Conservation (phyloP, 2,888 invertebrate genomes). For the Cerastis leucographa region DNA sequence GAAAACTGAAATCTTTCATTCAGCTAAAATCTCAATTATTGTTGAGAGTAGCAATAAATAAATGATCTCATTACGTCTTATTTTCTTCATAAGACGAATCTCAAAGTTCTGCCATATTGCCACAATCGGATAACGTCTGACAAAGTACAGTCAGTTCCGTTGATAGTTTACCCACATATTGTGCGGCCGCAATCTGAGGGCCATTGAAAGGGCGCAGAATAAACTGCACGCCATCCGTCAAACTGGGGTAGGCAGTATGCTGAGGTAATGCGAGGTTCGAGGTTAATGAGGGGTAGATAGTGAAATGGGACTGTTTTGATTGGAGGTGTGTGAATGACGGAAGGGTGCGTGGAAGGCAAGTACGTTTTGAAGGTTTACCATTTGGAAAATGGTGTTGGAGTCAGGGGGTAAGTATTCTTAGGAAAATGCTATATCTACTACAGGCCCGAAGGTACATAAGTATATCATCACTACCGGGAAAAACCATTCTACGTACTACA, state of each 20-base stretch:
- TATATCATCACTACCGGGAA: neutral
- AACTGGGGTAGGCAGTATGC: constrained; percentile 3
- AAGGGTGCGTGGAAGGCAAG: neutral
- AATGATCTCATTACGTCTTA: constrained; percentile 9
- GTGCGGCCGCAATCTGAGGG: constrained; percentile 45
- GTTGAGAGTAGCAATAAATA: neutral
- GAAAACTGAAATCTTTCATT: neutral
- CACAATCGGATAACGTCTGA: constrained; percentile 60
- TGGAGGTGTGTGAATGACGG: constrained; percentile 9
- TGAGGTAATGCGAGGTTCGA: constrained; percentile 17
- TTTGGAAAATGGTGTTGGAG: neutral
- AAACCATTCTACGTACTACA: neutral
- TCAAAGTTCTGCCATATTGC: neutral
- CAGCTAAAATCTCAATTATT: neutral
- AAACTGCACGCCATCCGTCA: constrained; percentile 52
- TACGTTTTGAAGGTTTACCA: neutral
- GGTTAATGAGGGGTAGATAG: constrained; percentile 24
- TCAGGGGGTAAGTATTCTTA: neutral
- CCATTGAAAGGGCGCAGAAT: constrained; percentile 28
- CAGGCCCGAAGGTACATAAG: neutral
- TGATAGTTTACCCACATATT: constrained; percentile 51
- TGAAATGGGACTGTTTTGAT: constrained; percentile 25
- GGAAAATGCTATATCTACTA: neutral
- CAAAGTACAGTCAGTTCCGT: constrained; percentile 36
- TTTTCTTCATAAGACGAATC: constrained; percentile 16